phyloP scores from a whole-genome alignment of 2,797 vertebrate genomes.

The Ceryle rudis region DNA sequence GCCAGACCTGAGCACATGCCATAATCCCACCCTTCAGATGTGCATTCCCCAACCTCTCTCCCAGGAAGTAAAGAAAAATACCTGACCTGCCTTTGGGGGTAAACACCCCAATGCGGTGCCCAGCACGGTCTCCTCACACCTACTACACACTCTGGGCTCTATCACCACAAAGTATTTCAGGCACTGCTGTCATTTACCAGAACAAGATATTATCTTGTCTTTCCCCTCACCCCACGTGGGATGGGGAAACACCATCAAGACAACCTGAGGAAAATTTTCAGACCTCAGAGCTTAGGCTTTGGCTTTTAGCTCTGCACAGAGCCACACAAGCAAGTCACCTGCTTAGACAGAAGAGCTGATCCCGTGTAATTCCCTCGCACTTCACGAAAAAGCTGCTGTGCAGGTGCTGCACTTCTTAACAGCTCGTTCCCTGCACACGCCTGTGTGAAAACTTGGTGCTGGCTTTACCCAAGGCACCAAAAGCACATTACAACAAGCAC shows the following conservation, averaged over 20 bases:
- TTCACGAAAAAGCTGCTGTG: neutral
- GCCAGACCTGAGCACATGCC: neutral
- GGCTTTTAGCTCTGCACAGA: neutral
- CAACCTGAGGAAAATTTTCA: neutral
- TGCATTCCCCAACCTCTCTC: fast-evolving
- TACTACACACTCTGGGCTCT: neutral
- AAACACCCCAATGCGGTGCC: fast-evolving
- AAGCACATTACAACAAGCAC: neutral
- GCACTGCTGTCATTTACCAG: neutral
- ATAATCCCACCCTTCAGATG: neutral
- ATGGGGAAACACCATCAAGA: neutral
- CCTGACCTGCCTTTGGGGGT: neutral
- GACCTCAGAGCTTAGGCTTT: neutral
- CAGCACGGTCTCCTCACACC: neutral
- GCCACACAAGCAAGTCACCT: neutral
- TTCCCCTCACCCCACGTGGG: neutral
- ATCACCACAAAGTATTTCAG: neutral
- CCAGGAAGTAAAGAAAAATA: neutral
- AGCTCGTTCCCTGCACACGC: neutral
- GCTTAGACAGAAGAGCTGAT: neutral
- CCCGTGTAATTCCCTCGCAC: neutral
- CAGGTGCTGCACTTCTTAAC: neutral
- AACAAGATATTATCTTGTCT: neutral
- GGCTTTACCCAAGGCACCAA: neutral
- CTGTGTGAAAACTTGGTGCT: neutral